A percentile compares a stretch with the other conserved stretches of the same genome.
Evolutionary conservation across 1,140 invertebrate genomes (phyloP).

Genomic region (Hesperophylax magnus): DNA sequence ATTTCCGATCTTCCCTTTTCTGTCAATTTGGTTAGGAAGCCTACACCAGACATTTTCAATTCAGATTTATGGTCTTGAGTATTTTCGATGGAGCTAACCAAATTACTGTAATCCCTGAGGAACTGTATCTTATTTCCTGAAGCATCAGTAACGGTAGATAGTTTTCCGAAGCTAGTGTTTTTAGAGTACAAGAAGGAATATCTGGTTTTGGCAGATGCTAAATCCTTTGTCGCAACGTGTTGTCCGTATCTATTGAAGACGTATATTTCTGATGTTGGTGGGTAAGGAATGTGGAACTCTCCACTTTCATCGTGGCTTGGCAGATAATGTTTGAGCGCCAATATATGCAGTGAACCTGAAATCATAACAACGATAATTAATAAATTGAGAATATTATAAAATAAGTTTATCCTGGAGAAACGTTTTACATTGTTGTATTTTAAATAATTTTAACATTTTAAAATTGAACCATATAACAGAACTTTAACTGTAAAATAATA

Average conservation of each 20-base stretch:
- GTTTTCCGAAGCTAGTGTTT: conserved; percentile 95
- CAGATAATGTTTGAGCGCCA: conserved; percentile 91
- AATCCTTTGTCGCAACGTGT: conserved; percentile 92
- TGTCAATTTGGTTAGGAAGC: conserved; percentile 85
- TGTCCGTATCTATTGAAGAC: conserved; percentile 96
- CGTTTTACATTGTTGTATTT: too few relatives aligned
- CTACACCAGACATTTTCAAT: conserved; percentile 89
- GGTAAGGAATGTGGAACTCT: conserved; percentile 94
- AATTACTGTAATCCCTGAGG: conserved; percentile 90
- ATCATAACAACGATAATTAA: conserved; percentile 31
- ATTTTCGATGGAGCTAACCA: conserved; percentile 93
- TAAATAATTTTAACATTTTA: too few relatives aligned
- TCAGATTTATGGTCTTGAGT: conserved; percentile 93
- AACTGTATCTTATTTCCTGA: conserved; percentile 95
- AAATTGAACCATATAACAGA: too few relatives aligned
- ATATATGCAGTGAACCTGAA: conserved; percentile 84
- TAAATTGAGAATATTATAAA: too few relatives aligned
- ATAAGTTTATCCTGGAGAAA: too few relatives aligned
- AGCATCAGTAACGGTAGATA: conserved; percentile 93
- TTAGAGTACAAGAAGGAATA: conserved; percentile 97
- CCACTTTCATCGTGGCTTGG: conserved; percentile 91
- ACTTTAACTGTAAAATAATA: conserved; percentile 6
- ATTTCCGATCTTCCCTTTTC: conserved; percentile 87
- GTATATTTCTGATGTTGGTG: conserved; percentile 91
- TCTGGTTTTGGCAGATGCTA: conserved; percentile 91